A percentile compares a stretch with the other conserved stretches of the same genome.
These are phyloP conservation scores for Peribatodes rhomboidaria DNA, from an alignment of 2,888 invertebrate species.

Conservation along the genomic window DNA sequence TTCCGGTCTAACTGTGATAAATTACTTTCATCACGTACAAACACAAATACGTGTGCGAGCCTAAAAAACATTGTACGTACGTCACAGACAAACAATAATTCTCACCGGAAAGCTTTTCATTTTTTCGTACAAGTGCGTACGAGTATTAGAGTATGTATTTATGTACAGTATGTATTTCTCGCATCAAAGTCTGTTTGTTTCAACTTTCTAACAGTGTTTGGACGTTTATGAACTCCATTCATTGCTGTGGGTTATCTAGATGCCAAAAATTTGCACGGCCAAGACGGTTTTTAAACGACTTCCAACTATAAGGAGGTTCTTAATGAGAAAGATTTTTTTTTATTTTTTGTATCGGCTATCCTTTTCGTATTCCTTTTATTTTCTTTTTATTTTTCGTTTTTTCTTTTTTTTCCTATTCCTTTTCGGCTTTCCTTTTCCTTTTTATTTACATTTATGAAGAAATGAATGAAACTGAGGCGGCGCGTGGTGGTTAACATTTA, in stretches of 20 bases:
- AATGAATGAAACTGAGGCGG: no score
- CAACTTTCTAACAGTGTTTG: constrained; percentile 25
- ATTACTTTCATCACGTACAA: background rate
- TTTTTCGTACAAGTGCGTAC: constrained; percentile 1
- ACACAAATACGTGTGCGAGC: background rate
- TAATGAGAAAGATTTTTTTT: no score
- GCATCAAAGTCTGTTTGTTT: constrained; percentile 33
- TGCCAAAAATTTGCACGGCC: background rate
- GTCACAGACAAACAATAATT: constrained; percentile 10
- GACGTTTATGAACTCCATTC: constrained; percentile 32
- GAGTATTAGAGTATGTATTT: constrained; percentile 12
- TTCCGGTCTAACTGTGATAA: no score
- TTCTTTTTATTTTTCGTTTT: no score
- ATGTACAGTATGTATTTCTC: constrained; percentile 11
- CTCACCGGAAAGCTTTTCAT: constrained; percentile 12
- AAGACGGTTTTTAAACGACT: no score
- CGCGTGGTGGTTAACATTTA: no score
- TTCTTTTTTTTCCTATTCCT: no score
- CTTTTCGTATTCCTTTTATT: no score
- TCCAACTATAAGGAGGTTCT: no score
- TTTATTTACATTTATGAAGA: no score
- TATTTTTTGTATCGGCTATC: no score
- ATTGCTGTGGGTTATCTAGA: constrained; percentile 3
- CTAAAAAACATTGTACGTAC: background rate
- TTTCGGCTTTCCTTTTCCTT: no score